Percentiles rank a stretch among this genome's conserved stretches.
phyloP scores from a whole-genome alignment of 2,888 invertebrate genomes.

The Agonopterix arenella region DNA sequence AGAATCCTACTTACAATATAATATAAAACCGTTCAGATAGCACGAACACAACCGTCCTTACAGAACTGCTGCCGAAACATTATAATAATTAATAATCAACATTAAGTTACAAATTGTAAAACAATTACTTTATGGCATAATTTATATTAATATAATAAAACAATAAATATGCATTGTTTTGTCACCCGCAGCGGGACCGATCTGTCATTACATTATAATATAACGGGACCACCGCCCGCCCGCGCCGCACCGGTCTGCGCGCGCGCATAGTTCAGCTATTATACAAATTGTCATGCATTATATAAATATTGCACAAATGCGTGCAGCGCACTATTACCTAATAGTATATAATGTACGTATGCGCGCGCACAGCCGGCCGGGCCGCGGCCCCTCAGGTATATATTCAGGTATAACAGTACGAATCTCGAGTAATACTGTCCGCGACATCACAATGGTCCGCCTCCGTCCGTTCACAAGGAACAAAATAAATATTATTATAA shows the following conservation, averaged over 20 bases:
- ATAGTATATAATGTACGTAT: too few species aligned
- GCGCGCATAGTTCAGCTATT: too few species aligned
- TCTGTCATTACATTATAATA: neutral
- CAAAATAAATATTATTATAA: conserved; percentile 4
- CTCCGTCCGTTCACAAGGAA: neutral
- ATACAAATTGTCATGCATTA: too few species aligned
- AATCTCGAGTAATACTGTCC: conserved; percentile 11
- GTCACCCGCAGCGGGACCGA: conserved; percentile 20
- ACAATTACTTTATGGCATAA: conserved; percentile 62
- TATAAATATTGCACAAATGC: too few species aligned
- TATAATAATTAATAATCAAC: conserved; percentile 42
- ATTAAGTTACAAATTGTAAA: conserved; percentile 58
- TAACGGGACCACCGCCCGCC: neutral
- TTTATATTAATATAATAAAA: conserved; percentile 46
- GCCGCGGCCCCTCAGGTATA: conserved; percentile 4
- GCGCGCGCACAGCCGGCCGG: neutral
- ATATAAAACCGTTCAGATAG: conserved; percentile 26
- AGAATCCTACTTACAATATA: conserved; percentile 42
- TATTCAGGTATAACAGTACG: conserved; percentile 4
- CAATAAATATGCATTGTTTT: conserved; percentile 55
- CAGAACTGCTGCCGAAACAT: conserved; percentile 28
- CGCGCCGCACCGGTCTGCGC: neutral
- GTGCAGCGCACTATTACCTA: too few species aligned
- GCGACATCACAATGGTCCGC: conserved; percentile 6
- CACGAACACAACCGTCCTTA: conserved; percentile 31